Conservation (phyloP, 2,888 invertebrate species). For the Perdita meconis region DNA sequence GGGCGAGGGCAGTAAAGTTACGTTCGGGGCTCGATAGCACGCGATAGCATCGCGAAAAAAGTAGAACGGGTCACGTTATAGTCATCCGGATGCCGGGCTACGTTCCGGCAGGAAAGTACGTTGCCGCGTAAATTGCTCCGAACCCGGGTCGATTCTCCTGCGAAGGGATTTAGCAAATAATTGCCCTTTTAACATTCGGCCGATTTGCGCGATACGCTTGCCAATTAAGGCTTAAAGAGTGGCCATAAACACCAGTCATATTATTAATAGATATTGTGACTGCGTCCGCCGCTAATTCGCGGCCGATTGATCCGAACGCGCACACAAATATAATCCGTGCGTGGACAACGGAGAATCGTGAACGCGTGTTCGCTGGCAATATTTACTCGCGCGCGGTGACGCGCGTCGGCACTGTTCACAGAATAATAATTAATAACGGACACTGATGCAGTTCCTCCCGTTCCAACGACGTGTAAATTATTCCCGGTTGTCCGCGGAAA, state of each 20-base stretch:
- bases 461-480: constrained; percentile 36
- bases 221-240: constrained; percentile 53
- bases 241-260: constrained; percentile 26
- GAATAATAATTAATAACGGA: constrained; percentile 67
- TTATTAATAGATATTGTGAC: constrained; percentile 43
- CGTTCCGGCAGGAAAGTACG: background rate
- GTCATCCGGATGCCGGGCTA: background rate
- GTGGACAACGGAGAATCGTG: constrained; percentile 28
- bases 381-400: constrained; percentile 58
- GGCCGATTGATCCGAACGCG: constrained; percentile 35
- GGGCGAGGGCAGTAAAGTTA: background rate
- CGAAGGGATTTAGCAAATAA: constrained; percentile 37
- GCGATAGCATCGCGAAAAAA: constrained; percentile 24
- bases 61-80: constrained; percentile 18
- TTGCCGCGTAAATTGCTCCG: background rate
- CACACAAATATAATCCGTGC: constrained; percentile 13
- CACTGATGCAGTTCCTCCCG: constrained; percentile 1
- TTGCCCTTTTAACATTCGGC: constrained; percentile 31
- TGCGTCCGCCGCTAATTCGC: constrained; percentile 50
- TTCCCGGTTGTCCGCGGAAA: constrained; percentile 39
- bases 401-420: constrained; percentile 48
- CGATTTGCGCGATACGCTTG: constrained; percentile 25
- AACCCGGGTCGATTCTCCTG: background rate
- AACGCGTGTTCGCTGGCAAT: constrained; percentile 34
- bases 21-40: constrained; percentile 10